These are phyloP conservation scores for Pempheris klunzingeri DNA, from an alignment of 2,797 vertebrate genomes.

Conservation along the genomic window DNA sequence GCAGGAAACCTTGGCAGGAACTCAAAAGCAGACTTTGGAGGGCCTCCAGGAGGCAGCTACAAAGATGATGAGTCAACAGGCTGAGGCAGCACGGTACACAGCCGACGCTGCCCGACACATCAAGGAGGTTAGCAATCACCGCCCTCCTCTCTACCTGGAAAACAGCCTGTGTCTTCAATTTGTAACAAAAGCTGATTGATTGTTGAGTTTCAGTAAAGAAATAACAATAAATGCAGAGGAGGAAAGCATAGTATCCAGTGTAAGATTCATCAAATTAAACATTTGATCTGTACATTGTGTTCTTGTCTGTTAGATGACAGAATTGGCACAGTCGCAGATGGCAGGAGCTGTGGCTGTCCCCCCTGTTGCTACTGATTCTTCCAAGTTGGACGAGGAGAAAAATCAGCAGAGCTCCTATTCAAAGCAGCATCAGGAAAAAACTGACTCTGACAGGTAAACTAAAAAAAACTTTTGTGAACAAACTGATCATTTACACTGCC, in stretches of 20 bases:
- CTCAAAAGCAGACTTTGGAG: constrained; percentile 86
- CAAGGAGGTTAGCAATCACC: constrained; percentile 86
- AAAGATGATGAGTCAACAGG: constrained; percentile 91
- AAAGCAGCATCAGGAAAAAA: constrained; percentile 79
- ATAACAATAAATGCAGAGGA: constrained; percentile 34
- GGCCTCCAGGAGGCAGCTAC: constrained; percentile 86
- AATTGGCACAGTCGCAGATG: constrained; percentile 87
- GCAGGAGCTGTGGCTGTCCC: constrained; percentile 77
- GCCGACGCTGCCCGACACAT: constrained; percentile 88
- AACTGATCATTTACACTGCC: too few species aligned
- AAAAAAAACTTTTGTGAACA: neutral
- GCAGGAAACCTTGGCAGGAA: constrained; percentile 87
- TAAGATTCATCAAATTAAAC: constrained; percentile 26
- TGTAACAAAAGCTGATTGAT: constrained; percentile 55
- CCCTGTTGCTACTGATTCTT: constrained; percentile 69
- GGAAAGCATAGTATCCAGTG: neutral
- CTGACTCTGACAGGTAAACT: constrained; percentile 87
- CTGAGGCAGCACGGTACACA: constrained; percentile 85
- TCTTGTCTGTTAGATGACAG: constrained; percentile 88
- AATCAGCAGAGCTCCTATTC: constrained; percentile 76
- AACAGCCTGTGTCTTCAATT: constrained; percentile 46
- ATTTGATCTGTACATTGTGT: constrained; percentile 31
- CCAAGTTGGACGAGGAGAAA: constrained; percentile 80
- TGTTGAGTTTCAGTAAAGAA: constrained; percentile 45
- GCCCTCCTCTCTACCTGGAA: constrained; percentile 51